Evolutionary conservation across 1,140 invertebrate species (phyloP).

Genomic region (Whitmania pigra): DNA sequence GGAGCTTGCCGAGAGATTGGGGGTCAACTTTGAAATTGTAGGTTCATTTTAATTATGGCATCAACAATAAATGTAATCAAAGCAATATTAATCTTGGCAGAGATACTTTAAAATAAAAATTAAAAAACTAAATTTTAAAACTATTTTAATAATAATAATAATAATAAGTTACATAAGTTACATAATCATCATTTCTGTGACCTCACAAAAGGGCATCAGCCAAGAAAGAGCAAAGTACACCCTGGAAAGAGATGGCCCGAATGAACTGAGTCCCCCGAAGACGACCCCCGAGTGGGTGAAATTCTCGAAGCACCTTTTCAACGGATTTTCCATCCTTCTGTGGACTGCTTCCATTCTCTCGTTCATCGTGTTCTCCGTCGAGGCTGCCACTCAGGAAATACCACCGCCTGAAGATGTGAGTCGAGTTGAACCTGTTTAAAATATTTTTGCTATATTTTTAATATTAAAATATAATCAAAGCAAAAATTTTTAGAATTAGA

Average conservation of each 20-base stretch:
- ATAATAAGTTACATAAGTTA: too few relatives aligned
- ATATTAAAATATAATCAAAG: too few relatives aligned
- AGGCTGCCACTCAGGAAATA: conserved; percentile 71
- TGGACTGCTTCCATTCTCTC: conserved; percentile 95
- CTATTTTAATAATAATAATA: not conserved
- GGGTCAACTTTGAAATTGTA: conserved; percentile 18
- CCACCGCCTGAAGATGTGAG: conserved; percentile 70
- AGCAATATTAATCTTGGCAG: not conserved
- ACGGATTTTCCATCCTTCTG: conserved; percentile 84
- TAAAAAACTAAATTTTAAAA: too few relatives aligned
- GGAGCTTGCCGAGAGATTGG: conserved; percentile 16
- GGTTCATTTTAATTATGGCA: not conserved
- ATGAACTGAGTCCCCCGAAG: conserved; percentile 79
- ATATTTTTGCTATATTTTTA: too few relatives aligned
- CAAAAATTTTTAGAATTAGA: too few relatives aligned
- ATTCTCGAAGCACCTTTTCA: conserved; percentile 93
- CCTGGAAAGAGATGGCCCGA: conserved; percentile 82
- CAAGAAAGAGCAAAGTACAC: conserved; percentile 82
- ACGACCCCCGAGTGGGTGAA: conserved; percentile 95
- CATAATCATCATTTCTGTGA: not conserved
- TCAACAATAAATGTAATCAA: too few relatives aligned
- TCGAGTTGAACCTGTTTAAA: not conserved
- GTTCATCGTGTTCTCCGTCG: conserved; percentile 89
- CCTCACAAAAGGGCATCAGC: conserved; percentile 65
- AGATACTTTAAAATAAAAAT: not conserved